Conservation (phyloP, 1,140 invertebrate genomes). For the Platorchestia sp. region DNA sequence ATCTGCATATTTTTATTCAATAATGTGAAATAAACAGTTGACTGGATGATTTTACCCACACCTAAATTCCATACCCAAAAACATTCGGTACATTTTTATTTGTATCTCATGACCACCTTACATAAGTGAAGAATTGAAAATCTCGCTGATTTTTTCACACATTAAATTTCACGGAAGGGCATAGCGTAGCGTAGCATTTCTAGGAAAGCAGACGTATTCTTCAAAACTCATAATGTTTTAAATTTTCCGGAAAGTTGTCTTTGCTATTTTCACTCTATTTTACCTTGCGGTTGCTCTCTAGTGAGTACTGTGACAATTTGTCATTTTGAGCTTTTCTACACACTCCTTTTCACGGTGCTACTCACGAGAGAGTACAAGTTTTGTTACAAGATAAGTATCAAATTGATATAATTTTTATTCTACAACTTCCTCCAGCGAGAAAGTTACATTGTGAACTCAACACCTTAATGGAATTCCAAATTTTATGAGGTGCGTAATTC, state of each 20-base stretch:
- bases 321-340: no score
- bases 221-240: not conserved
- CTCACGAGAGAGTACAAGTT: not conserved
- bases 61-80: not conserved
- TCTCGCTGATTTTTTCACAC: not conserved
- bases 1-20: not conserved
- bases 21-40: not conserved
- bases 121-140: not conserved
- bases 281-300: not conserved
- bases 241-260: not conserved
- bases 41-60: not conserved
- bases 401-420: not conserved
- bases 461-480: not conserved
- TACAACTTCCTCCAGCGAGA: not conserved
- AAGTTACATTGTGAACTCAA: not conserved
- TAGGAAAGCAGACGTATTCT: not conserved
- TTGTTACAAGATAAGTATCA: not conserved
- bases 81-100: not conserved
- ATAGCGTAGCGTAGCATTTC: not conserved
- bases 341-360: no score
- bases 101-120: not conserved
- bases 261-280: not conserved
- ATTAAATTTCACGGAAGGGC: not conserved
- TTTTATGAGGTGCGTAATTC: not conserved
- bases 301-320: no score